Base-by-base conservation (phyloP, 2,113 vertebrate genomes). In the Elgaria multicarinata region DNA sequence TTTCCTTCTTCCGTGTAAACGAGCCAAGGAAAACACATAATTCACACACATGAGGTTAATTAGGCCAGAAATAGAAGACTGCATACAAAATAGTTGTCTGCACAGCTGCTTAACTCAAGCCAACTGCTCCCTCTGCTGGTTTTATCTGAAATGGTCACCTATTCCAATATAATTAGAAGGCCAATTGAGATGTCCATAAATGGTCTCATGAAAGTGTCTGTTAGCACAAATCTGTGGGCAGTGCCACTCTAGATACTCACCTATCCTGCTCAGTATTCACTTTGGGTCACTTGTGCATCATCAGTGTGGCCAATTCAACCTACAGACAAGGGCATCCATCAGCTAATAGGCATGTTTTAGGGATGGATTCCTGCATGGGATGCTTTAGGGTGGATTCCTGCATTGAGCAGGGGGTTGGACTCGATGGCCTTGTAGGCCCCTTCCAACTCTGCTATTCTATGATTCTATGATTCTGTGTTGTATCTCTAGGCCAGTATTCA, bases 51-150 rank as follows among this genome's bases (percentile, higher is more conserved):
- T n/a, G n/a, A 62, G 4, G 36, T 53, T 28, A 28, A 69, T 64
- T 66, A 39, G 77, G 31, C 46, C 67, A 26, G 75, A 62, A 88
- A 50, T 2, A 31, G 28, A 26, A 42, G 44, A 77, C 9, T 14
- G 20, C 14, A 42, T 50, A 22, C 1, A 28, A 46, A 58, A 66
- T 36, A 42, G 18, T 31, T 58, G 28, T 4, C 6, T 33, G 1
- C 22, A 9, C 22, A 58, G 16, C 36, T 8, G 6, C 58, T 69
- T 75, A 76, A 82, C 62, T 75, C 77, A 58, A 71, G 50, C 33
- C 62, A 86, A 89, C 69, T 44, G 3, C 84, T 67, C 87, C 87
- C 83, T 91, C 90, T 89, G 46, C 83, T 83, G 90, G 77, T 20
- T 26, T 62, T 77, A 22, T 39, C 31, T n/a, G 24, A 82, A 75